Evolutionary conservation across 1,140 invertebrate genomes (phyloP).

Genomic region (Steinernema feltiae): DNA sequence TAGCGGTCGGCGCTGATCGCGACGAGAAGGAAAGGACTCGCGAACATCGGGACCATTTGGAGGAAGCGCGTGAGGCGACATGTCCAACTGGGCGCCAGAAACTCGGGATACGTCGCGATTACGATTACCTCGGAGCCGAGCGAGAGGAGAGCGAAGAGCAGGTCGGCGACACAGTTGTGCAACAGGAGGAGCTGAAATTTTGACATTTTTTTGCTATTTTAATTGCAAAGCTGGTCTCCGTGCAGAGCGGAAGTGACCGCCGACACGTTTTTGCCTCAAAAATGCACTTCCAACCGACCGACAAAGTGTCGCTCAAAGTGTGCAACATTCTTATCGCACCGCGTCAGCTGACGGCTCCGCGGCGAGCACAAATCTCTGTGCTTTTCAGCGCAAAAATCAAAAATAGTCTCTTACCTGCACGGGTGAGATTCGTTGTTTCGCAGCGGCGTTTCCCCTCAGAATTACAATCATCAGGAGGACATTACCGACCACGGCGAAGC

Average conservation of each 20-base stretch:
- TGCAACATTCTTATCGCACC: neutral
- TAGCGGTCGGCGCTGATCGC: slow-evolving; percentile 52
- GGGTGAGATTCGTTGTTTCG: slow-evolving; percentile 45
- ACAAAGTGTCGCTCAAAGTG: no score
- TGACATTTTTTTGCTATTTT: slow-evolving; percentile 17
- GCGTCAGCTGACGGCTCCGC: no score
- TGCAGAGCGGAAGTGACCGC: neutral
- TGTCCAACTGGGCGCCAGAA: slow-evolving; percentile 55
- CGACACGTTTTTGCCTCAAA: neutral
- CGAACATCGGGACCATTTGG: slow-evolving; percentile 57
- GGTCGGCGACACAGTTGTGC: slow-evolving; percentile 60
- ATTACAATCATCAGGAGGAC: slow-evolving; percentile 51
- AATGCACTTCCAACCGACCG: neutral
- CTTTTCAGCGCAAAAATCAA: neutral
- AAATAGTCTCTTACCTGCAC: slow-evolving; percentile 43
- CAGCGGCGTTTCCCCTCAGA: slow-evolving; percentile 41
- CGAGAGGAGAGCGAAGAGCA: slow-evolving; percentile 60
- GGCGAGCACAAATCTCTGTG: neutral
- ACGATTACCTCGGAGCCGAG: slow-evolving; percentile 59
- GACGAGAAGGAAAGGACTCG: slow-evolving; percentile 48
- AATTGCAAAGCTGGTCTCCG: neutral
- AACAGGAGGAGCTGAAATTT: slow-evolving; percentile 50
- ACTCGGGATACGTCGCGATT: slow-evolving; percentile 44
- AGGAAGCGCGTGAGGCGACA: slow-evolving; percentile 58
- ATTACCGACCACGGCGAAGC: slow-evolving; percentile 47